A percentile compares a stretch with the other conserved stretches of the same genome.
Evolutionary conservation across 2,888 invertebrate species (phyloP).

Genomic region (Tetragnatha montana): DNA sequence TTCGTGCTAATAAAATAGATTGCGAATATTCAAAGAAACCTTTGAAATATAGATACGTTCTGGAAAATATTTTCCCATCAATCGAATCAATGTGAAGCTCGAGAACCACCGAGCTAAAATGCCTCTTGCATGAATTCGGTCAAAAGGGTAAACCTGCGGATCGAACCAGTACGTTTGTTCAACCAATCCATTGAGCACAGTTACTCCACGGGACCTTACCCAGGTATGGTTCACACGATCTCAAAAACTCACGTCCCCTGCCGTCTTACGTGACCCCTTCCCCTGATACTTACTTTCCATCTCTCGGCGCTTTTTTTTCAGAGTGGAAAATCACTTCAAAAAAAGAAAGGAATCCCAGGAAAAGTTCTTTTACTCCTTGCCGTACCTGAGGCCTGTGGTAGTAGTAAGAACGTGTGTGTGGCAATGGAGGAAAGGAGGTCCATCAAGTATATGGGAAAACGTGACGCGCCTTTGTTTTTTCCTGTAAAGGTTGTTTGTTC

Average conservation of each 20-base stretch:
- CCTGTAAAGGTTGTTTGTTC: too few species aligned
- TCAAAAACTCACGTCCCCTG: conserved; percentile 40
- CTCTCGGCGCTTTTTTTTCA: neutral
- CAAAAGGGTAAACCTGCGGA: too few species aligned
- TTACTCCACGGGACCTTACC: conserved; percentile 7
- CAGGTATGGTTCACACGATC: conserved; percentile 13
- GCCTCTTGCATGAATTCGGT: too few species aligned
- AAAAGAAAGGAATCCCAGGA: conserved; percentile 8
- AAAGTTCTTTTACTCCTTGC: neutral
- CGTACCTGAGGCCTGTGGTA: neutral
- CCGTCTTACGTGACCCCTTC: conserved; percentile 31
- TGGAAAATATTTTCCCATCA: too few species aligned
- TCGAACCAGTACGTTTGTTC: too few species aligned
- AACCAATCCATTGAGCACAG: neutral
- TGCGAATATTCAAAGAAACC: too few species aligned
- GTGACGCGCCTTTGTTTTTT: conserved; percentile 33
- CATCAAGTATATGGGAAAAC: conserved; percentile 45
- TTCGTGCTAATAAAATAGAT: too few species aligned
- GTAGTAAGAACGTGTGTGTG: neutral
- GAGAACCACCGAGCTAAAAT: too few species aligned
- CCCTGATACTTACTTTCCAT: neutral
- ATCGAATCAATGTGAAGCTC: too few species aligned
- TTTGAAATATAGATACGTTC: too few species aligned
- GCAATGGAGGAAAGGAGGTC: neutral
- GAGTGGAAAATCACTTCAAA: neutral